These are phyloP conservation scores for Drosophila paranaensis DNA, from an alignment of 2,888 invertebrate genomes.

Conservation along the genomic window DNA sequence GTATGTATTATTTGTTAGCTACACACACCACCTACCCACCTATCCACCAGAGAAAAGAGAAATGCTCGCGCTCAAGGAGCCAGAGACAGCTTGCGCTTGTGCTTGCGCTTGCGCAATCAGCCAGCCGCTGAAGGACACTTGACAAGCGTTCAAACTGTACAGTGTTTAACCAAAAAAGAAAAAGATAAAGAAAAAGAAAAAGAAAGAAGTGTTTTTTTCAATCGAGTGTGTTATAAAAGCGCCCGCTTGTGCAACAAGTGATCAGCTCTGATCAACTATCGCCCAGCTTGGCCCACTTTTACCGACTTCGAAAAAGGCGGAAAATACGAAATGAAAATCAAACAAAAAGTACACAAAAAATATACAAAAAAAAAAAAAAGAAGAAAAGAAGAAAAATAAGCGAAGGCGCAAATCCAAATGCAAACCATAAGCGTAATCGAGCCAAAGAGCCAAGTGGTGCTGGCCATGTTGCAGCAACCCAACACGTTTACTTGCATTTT, in stretches of 20 bases:
- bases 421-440: constrained; percentile 63
- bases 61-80: constrained; percentile 23
- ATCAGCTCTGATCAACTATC: constrained; percentile 69
- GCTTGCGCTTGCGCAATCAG: constrained; percentile 54
- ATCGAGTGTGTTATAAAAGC: constrained; percentile 69
- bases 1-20: constrained; percentile 86
- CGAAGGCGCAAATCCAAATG: constrained; percentile 51
- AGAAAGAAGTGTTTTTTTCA: constrained; percentile 40
- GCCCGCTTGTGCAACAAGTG: constrained; percentile 72
- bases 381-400: constrained; percentile 10
- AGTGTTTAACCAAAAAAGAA: neutral
- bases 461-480: constrained; percentile 54
- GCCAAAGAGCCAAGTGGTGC: constrained; percentile 21
- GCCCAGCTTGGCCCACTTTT: constrained; percentile 72
- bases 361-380: constrained; percentile 10
- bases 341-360: neutral
- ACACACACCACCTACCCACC: constrained; percentile 24
- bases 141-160: constrained; percentile 30
- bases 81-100: neutral
- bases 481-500: constrained; percentile 70
- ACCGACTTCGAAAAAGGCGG: constrained; percentile 33
- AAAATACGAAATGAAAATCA: constrained; percentile 23
- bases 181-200: neutral
- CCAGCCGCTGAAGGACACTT: constrained; percentile 65
- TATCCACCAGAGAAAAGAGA: constrained; percentile 25